Evolutionary conservation across 1,140 invertebrate genomes (phyloP).

Genomic region (Neuroterus valhalla): DNA sequence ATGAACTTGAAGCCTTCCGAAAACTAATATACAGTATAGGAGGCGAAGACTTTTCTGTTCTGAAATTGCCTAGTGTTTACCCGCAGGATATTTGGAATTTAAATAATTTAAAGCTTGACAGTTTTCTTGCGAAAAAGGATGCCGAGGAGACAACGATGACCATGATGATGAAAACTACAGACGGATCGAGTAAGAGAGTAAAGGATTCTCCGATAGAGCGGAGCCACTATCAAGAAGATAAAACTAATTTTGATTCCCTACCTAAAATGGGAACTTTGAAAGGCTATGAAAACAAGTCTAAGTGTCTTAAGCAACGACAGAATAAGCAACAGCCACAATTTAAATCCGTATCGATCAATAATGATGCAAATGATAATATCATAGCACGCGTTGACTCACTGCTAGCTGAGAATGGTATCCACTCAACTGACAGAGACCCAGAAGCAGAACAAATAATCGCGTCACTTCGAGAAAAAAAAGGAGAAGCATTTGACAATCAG

Average conservation of each 20-base stretch:
- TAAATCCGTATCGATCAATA: no score
- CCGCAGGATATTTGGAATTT: slow-evolving; percentile 68
- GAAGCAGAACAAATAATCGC: no score
- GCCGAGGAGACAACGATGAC: neutral
- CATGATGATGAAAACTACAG: neutral
- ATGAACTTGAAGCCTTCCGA: slow-evolving; percentile 78
- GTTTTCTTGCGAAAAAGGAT: slow-evolving; percentile 33
- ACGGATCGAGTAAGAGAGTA: slow-evolving; percentile 28
- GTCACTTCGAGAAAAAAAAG: no score
- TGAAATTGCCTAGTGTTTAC: slow-evolving; percentile 71
- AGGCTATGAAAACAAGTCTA: slow-evolving; percentile 16
- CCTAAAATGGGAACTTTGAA: neutral
- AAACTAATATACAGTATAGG: slow-evolving; percentile 75
- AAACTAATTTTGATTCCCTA: neutral
- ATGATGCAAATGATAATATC: no score
- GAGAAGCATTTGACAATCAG: no score
- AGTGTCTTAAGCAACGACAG: neutral
- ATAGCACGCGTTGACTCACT: no score
- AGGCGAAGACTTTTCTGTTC: slow-evolving; percentile 73
- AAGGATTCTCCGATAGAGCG: slow-evolving; percentile 22
- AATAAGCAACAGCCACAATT: neutral
- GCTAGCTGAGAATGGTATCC: no score
- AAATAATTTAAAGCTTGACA: slow-evolving; percentile 59
- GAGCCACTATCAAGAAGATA: slow-evolving; percentile 30
- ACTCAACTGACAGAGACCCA: no score